Evolutionary conservation across 2,113 vertebrate genomes (phyloP).

Genomic region (Phyllopteryx taeniolatus): DNA sequence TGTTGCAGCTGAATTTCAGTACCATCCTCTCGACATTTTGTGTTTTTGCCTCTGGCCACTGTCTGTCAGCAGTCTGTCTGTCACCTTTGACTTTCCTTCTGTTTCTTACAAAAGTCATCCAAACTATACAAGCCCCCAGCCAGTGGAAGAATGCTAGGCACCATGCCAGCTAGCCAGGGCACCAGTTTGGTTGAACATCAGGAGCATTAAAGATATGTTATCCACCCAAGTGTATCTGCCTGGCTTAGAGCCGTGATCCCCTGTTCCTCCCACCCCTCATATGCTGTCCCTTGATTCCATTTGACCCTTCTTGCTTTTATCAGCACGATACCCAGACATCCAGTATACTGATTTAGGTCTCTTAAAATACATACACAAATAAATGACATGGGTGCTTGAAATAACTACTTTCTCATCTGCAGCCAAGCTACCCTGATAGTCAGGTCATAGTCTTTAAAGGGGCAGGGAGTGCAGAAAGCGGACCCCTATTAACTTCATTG

Average conservation of each 20-base stretch:
- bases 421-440: constrained; percentile 52
- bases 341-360: constrained; percentile 41
- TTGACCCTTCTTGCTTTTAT: constrained; percentile 53
- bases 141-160: constrained; percentile 51
- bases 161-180: constrained; percentile 52
- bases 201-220: constrained; percentile 64
- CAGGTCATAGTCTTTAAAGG: constrained; percentile 62
- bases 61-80: constrained; percentile 27
- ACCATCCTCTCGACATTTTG: not conserved
- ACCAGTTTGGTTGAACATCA: constrained; percentile 65
- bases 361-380: constrained; percentile 60
- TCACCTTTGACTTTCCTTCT: constrained; percentile 38
- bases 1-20: not conserved
- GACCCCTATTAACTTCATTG: constrained; percentile 14
- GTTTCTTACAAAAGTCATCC: constrained; percentile 39
- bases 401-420: constrained; percentile 60
- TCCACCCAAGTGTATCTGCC: constrained; percentile 56
- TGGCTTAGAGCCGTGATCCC: constrained; percentile 59
- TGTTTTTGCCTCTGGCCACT: not conserved
- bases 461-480: constrained; percentile 24
- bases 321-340: constrained; percentile 54
- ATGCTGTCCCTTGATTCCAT: constrained; percentile 30
- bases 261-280: constrained; percentile 32
- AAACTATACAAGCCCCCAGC: constrained; percentile 39
- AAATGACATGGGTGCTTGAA: constrained; percentile 57